Conservation (phyloP, 2,113 vertebrate species). For the Trogon melanurus region DNA sequence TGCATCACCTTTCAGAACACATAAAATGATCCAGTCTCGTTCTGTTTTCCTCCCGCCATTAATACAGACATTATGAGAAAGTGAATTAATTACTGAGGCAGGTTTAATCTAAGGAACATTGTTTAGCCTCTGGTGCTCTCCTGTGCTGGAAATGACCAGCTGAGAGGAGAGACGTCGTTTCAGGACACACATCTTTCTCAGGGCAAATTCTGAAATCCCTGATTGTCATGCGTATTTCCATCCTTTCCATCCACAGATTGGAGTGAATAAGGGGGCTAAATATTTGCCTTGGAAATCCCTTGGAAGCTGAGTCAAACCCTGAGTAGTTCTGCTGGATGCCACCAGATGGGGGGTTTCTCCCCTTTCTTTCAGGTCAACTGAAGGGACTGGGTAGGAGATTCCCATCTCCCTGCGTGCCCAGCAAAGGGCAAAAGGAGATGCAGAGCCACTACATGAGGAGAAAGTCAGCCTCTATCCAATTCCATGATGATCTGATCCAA, state of each 20-base stretch:
- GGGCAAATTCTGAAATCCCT: background rate
- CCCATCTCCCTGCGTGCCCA: background rate
- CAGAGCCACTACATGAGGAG: background rate
- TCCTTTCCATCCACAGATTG: background rate
- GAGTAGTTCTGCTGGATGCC: background rate
- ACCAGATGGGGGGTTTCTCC: background rate
- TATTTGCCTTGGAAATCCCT: background rate
- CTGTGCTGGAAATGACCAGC: background rate
- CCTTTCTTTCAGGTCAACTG: background rate
- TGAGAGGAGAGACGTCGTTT: background rate
- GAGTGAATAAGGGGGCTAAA: background rate
- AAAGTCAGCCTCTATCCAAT: background rate
- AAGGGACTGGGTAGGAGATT: background rate
- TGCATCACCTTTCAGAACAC: background rate
- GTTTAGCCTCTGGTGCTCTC: background rate
- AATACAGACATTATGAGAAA: background rate
- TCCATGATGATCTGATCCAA: background rate
- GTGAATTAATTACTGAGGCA: background rate
- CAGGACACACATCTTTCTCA: background rate
- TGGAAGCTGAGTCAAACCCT: background rate
- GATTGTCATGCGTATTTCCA: fast-evolving
- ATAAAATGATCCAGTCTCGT: background rate
- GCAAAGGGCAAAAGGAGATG: background rate
- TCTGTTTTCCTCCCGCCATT: background rate
- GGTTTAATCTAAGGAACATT: background rate